phyloP scores from a whole-genome alignment of 35 echinoderm and acorn worm genomes.

The Heliocidaris erythrogramma region DNA sequence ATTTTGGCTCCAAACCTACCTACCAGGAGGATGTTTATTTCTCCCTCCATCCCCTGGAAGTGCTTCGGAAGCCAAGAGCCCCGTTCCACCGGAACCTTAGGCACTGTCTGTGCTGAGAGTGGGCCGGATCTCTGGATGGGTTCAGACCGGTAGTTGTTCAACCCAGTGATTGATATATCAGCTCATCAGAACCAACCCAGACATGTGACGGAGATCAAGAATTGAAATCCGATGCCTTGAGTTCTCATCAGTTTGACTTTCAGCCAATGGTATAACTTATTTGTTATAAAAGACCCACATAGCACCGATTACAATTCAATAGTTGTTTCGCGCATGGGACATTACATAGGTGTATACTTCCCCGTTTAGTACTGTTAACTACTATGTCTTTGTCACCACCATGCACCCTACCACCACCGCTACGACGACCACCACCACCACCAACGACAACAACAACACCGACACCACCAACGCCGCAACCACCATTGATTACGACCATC shows the following conservation, averaged over 20 bases:
- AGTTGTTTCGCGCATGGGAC: too few relatives aligned
- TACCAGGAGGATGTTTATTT: background rate
- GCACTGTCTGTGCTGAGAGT: background rate
- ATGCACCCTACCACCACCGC: background rate
- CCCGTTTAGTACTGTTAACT: background rate
- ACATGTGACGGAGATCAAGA: background rate
- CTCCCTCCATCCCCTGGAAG: background rate
- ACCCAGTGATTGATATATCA: background rate
- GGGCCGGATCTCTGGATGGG: background rate
- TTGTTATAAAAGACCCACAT: too few relatives aligned
- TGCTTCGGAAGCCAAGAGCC: background rate
- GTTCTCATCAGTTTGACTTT: too few relatives aligned
- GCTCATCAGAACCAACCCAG: background rate
- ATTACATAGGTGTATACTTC: too few relatives aligned
- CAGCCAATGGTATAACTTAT: too few relatives aligned
- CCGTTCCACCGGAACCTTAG: background rate
- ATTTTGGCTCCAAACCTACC: background rate
- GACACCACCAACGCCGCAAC: too few relatives aligned
- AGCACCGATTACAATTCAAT: too few relatives aligned
- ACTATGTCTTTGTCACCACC: background rate
- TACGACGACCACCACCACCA: background rate
- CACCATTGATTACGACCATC: too few relatives aligned
- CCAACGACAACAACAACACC: too few relatives aligned
- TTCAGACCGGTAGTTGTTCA: slow-evolving; percentile 16
- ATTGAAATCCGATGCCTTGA: too few relatives aligned